phyloP scores from a whole-genome alignment of 1,140 invertebrate species.

The Megalonaias nervosa region DNA sequence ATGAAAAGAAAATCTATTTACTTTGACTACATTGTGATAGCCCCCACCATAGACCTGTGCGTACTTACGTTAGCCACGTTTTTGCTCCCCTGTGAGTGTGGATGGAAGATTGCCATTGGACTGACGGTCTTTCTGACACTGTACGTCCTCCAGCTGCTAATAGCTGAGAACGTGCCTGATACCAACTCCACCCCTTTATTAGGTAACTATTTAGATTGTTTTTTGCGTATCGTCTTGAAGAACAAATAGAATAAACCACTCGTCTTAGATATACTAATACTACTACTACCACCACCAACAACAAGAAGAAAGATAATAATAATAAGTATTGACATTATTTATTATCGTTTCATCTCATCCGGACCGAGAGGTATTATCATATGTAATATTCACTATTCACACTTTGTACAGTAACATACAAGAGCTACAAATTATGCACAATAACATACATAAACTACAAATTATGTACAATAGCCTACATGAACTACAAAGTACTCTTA shows the following conservation, averaged over 20 bases:
- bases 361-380: no score
- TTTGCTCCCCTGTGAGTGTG: constrained; percentile 66
- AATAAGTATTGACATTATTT: neutral
- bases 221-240: neutral
- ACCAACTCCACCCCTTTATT: constrained; percentile 69
- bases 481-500: no score
- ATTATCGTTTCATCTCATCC: no score
- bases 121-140: constrained; percentile 69
- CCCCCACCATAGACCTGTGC: constrained; percentile 68
- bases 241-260: neutral
- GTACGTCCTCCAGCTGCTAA: constrained; percentile 68
- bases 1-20: constrained; percentile 65
- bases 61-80: constrained; percentile 67
- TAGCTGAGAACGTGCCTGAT: constrained; percentile 70
- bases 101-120: constrained; percentile 69
- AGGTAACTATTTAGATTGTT: constrained; percentile 46
- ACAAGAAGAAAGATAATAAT: neutral
- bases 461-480: no score
- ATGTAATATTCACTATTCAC: no score
- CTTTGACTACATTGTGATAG: constrained; percentile 70
- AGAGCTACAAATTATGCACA: no score
- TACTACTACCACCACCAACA: neutral
- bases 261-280: neutral
- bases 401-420: no score
- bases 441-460: no score